phyloP scores from a whole-genome alignment of 2,797 vertebrate genomes.

The Morus bassanus region DNA sequence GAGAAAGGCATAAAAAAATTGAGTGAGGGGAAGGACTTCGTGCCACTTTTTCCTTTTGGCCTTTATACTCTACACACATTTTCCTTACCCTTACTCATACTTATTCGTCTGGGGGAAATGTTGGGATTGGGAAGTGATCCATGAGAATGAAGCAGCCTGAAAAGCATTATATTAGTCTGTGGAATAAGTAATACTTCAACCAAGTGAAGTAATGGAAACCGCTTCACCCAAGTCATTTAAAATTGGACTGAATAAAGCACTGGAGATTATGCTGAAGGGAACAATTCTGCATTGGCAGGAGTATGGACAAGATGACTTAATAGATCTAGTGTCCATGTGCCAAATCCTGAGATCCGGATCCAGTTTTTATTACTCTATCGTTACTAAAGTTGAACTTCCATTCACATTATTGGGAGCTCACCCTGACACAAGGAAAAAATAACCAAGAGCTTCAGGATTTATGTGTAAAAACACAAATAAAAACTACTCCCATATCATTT shows the following conservation, averaged over 20 bases:
- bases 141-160: slow-evolving; percentile 63
- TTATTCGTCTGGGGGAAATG: slow-evolving; percentile 49
- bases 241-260: slow-evolving; percentile 58
- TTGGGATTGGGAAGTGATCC: slow-evolving; percentile 65
- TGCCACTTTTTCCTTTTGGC: slow-evolving; percentile 62
- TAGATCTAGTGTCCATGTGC: slow-evolving; percentile 44
- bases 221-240: slow-evolving; percentile 65
- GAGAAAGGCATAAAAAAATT: slow-evolving; percentile 17
- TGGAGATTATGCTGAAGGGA: slow-evolving; percentile 60
- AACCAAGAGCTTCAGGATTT: neutral
- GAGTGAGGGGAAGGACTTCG: slow-evolving; percentile 21
- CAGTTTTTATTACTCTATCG: slow-evolving; percentile 56
- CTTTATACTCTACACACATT: slow-evolving; percentile 57
- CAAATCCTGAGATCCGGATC: slow-evolving; percentile 56
- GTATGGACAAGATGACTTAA: slow-evolving; percentile 61
- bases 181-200: slow-evolving; percentile 69
- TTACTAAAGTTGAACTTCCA: slow-evolving; percentile 46
- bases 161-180: slow-evolving; percentile 68
- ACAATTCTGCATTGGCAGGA: slow-evolving; percentile 62
- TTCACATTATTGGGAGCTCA: slow-evolving; percentile 14
- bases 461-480: neutral
- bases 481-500: neutral
- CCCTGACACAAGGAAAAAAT: slow-evolving; percentile 10
- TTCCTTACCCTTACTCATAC: slow-evolving; percentile 60
- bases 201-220: slow-evolving; percentile 72